These are phyloP conservation scores for Semnopithecus entellus DNA, from an alignment of 2,113 vertebrate species.

Conservation along the genomic window DNA sequence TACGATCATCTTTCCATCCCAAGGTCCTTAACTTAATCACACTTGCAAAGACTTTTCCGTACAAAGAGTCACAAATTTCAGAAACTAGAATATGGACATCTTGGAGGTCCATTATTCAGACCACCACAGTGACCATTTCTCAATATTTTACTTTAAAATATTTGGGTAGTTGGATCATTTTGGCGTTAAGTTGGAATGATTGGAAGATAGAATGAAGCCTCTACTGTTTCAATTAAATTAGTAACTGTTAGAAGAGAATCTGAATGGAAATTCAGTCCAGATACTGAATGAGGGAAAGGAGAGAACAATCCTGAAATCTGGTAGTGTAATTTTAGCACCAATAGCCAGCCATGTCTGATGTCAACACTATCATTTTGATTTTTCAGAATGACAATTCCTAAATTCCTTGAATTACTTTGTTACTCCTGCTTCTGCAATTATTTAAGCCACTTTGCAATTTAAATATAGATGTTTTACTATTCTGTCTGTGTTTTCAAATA, in stretches of 20 bases:
- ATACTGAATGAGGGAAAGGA: not conserved
- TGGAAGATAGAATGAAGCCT: not conserved
- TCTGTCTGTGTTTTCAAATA: not conserved
- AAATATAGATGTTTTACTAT: not conserved
- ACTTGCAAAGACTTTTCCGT: not conserved
- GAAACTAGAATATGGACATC: not conserved
- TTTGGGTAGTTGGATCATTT: not conserved
- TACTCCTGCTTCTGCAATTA: not conserved
- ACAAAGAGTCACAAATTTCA: not conserved
- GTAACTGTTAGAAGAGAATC: not conserved
- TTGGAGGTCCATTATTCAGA: not conserved
- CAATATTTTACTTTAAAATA: not conserved
- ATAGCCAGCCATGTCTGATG: not conserved
- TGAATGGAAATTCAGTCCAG: not conserved
- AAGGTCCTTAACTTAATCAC: not conserved
- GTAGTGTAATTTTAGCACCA: not conserved
- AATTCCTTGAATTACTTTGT: not conserved
- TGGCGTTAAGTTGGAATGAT: not conserved
- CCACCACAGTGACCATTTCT: not conserved
- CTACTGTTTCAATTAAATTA: not conserved
- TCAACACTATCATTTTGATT: not conserved
- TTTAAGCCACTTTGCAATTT: not conserved
- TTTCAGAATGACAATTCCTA: not conserved
- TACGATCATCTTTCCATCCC: not conserved
- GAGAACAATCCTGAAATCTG: not conserved